Base-by-base conservation (phyloP, 2,113 vertebrate genomes). In the Meleagris gallopavo region DNA sequence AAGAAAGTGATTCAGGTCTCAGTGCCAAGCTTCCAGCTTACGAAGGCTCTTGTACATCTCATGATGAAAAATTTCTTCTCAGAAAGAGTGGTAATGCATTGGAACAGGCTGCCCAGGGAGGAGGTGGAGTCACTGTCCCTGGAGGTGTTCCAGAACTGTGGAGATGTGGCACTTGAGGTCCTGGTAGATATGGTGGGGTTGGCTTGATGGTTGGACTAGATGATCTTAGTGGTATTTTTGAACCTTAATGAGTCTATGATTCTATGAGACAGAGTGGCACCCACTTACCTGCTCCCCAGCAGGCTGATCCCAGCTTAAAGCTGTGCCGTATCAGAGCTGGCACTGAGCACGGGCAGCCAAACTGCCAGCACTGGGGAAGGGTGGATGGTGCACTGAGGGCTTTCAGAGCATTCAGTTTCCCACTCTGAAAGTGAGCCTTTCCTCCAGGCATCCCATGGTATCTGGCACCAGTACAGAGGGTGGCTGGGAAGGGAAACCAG, bases 381-480 rank as follows among this genome's bases (percentile, higher is more conserved):
- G 17, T 38, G 25, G 21, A 41, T 75, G 75, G 11, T 67, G 77
- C 2, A 1, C 36, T 18, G 4, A 0, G 15, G 15, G 3, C 25
- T 32, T 41, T 43, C 36, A 27, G 21, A 45, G 14, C 1, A 3
- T 12, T 6, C 71, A 27, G 13, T 38, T 25, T 9, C 61, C 20
- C 71, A 21, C 22, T 46, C 4, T 48, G 66, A 46, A 41, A 25
- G 29, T 6, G 48, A 84, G 15, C 18, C 40, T 57, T 89, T 65
- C 38, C 57, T 54, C 50, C 55, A 22, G 16, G 40, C 29, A 16
- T 24, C 16, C 25, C 14, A 1, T 22, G 13, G n/a, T 25, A 54
- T 12, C 22, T 9, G 5, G 7, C 46, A 22, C 7, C 16, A 36
- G 54, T 25, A 34, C 20, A 52, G 27, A 40, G 40, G 0, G 0